These are phyloP conservation scores for Augiades crinisus DNA, from an alignment of 2,888 invertebrate genomes.

Conservation along the genomic window DNA sequence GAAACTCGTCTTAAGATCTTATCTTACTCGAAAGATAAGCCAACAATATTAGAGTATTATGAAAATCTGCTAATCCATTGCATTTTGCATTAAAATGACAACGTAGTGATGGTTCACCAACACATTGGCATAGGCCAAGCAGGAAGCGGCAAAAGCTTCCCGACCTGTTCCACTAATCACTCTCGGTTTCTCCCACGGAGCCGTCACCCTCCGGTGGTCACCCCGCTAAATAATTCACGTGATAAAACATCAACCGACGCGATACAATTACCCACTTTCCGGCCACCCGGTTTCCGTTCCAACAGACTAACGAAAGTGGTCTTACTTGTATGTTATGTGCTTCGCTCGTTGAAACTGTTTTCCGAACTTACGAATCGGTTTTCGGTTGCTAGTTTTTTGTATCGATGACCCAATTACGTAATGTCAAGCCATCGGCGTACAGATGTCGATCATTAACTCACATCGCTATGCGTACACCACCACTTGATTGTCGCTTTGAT, in stretches of 20 bases:
- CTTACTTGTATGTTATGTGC: constrained; percentile 23
- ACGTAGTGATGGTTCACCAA: background rate
- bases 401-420: constrained; percentile 13
- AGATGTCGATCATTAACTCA: background rate
- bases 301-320: constrained; percentile 50
- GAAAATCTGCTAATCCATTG: background rate
- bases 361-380: background rate
- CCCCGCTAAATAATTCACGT: constrained; percentile 47
- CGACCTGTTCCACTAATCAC: constrained; percentile 40
- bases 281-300: constrained; percentile 37
- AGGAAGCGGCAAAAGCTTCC: constrained; percentile 5
- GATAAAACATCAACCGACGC: constrained; percentile 38
- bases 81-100: background rate
- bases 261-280: constrained; percentile 50
- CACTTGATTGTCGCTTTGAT: background rate
- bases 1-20: no score
- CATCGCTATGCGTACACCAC: no score
- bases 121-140: no score
- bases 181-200: constrained; percentile 67
- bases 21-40: no score
- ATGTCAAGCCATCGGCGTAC: background rate
- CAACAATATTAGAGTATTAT: no score
- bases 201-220: constrained; percentile 63
- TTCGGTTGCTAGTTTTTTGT: constrained; percentile 16
- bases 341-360: constrained; percentile 4